phyloP scores from a whole-genome alignment of 2,113 vertebrate species.

The Thymallus thymallus region DNA sequence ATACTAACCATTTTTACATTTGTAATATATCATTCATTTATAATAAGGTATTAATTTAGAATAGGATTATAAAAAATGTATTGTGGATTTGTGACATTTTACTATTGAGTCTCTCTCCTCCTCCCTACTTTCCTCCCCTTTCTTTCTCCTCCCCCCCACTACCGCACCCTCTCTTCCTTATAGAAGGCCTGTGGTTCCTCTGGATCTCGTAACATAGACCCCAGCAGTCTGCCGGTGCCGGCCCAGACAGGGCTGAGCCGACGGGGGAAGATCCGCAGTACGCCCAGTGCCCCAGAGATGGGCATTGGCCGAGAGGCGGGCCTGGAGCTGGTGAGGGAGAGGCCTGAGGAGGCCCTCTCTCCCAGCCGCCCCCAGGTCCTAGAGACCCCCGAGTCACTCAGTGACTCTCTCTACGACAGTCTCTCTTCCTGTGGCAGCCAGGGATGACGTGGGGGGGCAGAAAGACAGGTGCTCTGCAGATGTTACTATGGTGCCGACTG shows the following conservation, averaged over 20 bases:
- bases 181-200: conserved; percentile 61
- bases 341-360: conserved; percentile 77
- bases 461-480: neutral
- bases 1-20: conserved; percentile 16
- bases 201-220: conserved; percentile 59
- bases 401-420: conserved; percentile 93
- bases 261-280: conserved; percentile 73
- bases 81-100: neutral
- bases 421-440: conserved; percentile 95
- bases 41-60: no score
- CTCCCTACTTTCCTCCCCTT: neutral
- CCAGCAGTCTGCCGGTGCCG: conserved; percentile 69
- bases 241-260: conserved; percentile 64
- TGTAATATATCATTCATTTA: no score
- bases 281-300: conserved; percentile 84
- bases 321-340: conserved; percentile 77
- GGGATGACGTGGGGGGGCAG: conserved; percentile 70
- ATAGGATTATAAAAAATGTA: no score
- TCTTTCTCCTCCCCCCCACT: no score
- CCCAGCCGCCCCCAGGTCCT: conserved; percentile 80
- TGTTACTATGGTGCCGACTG: conserved; percentile 48
- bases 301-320: conserved; percentile 85
- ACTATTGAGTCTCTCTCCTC: neutral
- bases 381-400: conserved; percentile 91
- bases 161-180: conserved; percentile 22